These are phyloP conservation scores for Contarinia nasturtii DNA, from an alignment of 1,140 invertebrate species.

Conservation along the genomic window DNA sequence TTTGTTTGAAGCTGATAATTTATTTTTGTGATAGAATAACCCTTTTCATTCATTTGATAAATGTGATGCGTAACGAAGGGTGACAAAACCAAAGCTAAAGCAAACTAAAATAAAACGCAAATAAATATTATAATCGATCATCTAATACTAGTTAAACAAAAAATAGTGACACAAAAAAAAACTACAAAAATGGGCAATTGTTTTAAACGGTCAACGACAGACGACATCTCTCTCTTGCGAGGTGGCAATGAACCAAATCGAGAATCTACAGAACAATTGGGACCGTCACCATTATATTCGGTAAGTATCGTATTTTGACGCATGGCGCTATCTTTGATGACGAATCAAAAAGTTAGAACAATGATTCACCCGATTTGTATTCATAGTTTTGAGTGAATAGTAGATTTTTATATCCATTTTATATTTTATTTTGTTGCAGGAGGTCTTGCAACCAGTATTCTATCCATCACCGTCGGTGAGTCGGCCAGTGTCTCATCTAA, in stretches of 20 bases:
- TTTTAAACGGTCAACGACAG: conserved; percentile 35
- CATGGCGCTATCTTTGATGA: too few relatives aligned
- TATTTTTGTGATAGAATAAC: too few relatives aligned
- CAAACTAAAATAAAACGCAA: too few relatives aligned
- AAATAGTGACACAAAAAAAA: neutral
- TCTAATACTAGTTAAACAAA: neutral
- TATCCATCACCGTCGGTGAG: conserved; percentile 34
- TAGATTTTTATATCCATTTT: too few relatives aligned
- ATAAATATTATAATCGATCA: too few relatives aligned
- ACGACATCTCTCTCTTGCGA: conserved; percentile 37
- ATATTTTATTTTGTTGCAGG: conserved; percentile 4
- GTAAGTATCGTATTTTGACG: conserved; percentile 7
- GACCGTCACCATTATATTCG: conserved; percentile 9
- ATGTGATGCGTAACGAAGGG: too few relatives aligned
- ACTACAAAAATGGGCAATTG: conserved; percentile 34
- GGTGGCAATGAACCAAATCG: conserved; percentile 25
- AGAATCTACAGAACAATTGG: conserved; percentile 29
- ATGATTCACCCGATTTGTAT: too few relatives aligned
- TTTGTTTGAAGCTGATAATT: too few relatives aligned
- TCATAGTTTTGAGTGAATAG: too few relatives aligned
- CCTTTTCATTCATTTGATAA: too few relatives aligned
- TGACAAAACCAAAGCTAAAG: too few relatives aligned
- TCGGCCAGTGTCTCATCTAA: conserved; percentile 28
- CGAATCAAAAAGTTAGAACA: too few relatives aligned
- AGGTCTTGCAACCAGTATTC: conserved; percentile 26